A percentile compares a stretch with the other conserved stretches of the same genome.
Conservation (phyloP, 1,140 invertebrate species). For the Pygmarrhopalites habei region DNA sequence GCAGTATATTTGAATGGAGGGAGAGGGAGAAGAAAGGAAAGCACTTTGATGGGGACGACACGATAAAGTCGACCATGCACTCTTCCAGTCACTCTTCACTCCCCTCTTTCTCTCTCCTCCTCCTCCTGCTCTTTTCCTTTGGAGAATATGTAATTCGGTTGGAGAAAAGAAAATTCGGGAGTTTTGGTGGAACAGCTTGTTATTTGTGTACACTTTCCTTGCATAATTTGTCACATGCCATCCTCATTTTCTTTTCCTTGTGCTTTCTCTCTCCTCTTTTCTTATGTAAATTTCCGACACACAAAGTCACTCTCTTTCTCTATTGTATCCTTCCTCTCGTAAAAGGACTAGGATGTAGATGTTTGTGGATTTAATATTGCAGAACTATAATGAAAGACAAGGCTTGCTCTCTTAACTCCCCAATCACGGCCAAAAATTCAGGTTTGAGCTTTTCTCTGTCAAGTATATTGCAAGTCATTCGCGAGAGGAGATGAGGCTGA, state of each 20-base stretch:
- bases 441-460: no score
- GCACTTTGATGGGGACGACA: neutral
- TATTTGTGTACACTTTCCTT: conserved; percentile 20
- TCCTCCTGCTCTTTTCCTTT: neutral
- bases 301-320: no score
- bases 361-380: neutral
- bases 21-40: neutral
- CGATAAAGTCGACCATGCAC: neutral
- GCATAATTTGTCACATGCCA: conserved; percentile 28
- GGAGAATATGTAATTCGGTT: neutral
- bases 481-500: no score
- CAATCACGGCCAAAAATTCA: no score
- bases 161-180: neutral
- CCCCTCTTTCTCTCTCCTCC: neutral
- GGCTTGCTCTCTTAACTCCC: neutral
- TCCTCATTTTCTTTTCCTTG: conserved; percentile 18
- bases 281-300: conserved; percentile 12
- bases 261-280: conserved; percentile 8
- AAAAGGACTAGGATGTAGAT: neutral
- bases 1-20: neutral
- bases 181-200: neutral
- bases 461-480: no score
- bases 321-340: no score
- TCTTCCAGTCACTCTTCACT: neutral
- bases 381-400: neutral